These are phyloP conservation scores for Spinus olivaceus DNA, from an alignment of 2,797 vertebrate genomes.

Conservation along the genomic window DNA sequence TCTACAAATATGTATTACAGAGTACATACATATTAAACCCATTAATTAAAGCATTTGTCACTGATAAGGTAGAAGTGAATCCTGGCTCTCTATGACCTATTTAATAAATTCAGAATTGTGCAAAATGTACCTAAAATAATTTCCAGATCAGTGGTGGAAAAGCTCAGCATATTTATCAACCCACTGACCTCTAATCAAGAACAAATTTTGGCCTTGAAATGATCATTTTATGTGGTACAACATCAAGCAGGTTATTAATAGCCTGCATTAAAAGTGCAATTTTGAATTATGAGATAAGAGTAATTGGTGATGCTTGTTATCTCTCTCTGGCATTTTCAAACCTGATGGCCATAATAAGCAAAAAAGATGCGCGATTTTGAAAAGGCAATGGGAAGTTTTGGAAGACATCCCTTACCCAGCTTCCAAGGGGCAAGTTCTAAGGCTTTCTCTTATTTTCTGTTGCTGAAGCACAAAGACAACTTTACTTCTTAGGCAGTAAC, in stretches of 20 bases:
- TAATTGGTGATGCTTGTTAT: constrained; percentile 29
- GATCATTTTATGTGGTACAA: background rate
- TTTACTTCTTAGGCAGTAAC: background rate
- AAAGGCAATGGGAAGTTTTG: background rate
- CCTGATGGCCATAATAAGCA: background rate
- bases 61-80: background rate
- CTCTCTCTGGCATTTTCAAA: background rate
- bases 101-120: background rate
- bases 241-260: constrained; percentile 31
- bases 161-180: background rate
- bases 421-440: background rate
- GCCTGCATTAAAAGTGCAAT: background rate
- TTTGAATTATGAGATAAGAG: constrained; percentile 39
- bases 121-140: background rate
- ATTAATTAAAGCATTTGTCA: background rate
- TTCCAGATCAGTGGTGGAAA: background rate
- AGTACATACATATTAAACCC: background rate
- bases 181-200: constrained; percentile 5
- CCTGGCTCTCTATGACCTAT: background rate
- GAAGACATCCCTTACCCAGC: background rate
- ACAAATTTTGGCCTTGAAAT: background rate
- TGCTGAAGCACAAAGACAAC: background rate
- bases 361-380: background rate
- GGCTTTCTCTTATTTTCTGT: background rate
- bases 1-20: background rate